A percentile compares a stretch with the other conserved stretches of the same genome.
phyloP scores from a whole-genome alignment of 2,888 invertebrate species.

The Ganaspis brasiliensis region DNA sequence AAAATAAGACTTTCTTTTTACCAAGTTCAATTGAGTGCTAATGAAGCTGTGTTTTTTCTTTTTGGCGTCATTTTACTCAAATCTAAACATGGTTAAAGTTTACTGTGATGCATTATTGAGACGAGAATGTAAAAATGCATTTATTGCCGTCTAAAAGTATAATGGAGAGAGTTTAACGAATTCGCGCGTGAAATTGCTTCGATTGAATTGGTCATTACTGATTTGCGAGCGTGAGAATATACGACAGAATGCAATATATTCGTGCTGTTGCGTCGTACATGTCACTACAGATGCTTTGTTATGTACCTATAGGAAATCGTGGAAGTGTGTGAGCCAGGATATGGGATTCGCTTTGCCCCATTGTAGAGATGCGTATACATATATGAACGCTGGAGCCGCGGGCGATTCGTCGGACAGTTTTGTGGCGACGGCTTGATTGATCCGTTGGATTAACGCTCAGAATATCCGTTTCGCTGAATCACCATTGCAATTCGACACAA shows the following conservation, averaged over 20 bases:
- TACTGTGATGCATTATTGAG: too few relatives aligned
- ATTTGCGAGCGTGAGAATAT: constrained; percentile 59
- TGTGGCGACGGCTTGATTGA: constrained; percentile 35
- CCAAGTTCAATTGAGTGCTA: too few relatives aligned
- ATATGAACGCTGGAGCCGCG: too few relatives aligned
- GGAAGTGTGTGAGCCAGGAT: not conserved
- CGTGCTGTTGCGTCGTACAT: not conserved
- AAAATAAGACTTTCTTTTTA: too few relatives aligned
- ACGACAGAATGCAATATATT: constrained; percentile 27
- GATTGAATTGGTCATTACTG: constrained; percentile 67
- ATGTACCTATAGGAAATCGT: not conserved
- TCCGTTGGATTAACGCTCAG: constrained; percentile 42
- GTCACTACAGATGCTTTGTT: not conserved
- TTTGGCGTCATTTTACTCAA: too few relatives aligned
- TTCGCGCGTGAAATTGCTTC: constrained; percentile 64
- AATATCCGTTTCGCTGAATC: constrained; percentile 33
- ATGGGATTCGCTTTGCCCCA: constrained; percentile 26
- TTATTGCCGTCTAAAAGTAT: not conserved
- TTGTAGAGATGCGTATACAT: constrained; percentile 7
- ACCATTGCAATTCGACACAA: constrained; percentile 1
- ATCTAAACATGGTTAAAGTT: too few relatives aligned
- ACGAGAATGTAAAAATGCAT: too few relatives aligned
- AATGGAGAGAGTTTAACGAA: constrained; percentile 56
- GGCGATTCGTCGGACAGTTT: constrained; percentile 33
- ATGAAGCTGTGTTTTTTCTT: too few relatives aligned